A percentile compares a stretch with the other conserved stretches of the same genome.
These are phyloP conservation scores for Platygyra sinensis DNA, from an alignment of 64 coral and sea anemone genomes.

Conservation along the genomic window DNA sequence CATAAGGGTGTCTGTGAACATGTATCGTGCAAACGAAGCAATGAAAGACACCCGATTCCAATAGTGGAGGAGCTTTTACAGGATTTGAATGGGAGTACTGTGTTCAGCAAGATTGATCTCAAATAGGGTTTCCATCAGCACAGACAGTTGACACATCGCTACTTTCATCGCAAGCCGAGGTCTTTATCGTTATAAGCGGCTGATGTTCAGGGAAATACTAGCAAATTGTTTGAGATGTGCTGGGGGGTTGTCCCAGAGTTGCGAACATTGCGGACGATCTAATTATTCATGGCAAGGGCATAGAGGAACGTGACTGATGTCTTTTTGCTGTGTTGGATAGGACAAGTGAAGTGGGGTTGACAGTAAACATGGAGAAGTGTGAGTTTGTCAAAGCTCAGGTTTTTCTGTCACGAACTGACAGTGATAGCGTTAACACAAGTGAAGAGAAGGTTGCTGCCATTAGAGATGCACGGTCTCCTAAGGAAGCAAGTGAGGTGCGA, in stretches of 20 bases:
- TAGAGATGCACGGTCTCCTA: not conserved
- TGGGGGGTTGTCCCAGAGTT: not conserved
- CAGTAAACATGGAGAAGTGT: not conserved
- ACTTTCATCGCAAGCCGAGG: conserved; percentile 16
- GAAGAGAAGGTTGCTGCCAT: conserved; percentile 12
- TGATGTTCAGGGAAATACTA: conserved; percentile 38
- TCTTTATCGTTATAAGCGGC: not conserved
- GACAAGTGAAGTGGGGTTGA: not conserved
- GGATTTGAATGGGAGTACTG: too few species aligned
- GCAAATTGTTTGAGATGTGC: conserved; percentile 28
- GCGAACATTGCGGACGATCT: too few species aligned
- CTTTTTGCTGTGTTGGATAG: not conserved
- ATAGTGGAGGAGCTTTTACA: conserved; percentile 21
- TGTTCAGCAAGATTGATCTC: conserved; percentile 18
- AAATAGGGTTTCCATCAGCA: conserved; percentile 43
- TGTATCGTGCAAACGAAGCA: not conserved
- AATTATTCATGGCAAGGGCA: too few species aligned
- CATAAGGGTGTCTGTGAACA: not conserved
- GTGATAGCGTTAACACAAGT: not conserved
- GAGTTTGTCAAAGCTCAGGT: conserved; percentile 1
- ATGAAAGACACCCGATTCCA: conserved; percentile 34
- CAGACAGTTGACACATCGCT: not conserved
- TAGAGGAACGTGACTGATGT: too few species aligned
- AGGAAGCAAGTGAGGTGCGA: not conserved
- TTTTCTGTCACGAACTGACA: conserved; percentile 30